A percentile compares a stretch with the other conserved stretches of the same genome.
phyloP scores from a whole-genome alignment of 2,113 vertebrate genomes.

The Nothobranchius furzeri region DNA sequence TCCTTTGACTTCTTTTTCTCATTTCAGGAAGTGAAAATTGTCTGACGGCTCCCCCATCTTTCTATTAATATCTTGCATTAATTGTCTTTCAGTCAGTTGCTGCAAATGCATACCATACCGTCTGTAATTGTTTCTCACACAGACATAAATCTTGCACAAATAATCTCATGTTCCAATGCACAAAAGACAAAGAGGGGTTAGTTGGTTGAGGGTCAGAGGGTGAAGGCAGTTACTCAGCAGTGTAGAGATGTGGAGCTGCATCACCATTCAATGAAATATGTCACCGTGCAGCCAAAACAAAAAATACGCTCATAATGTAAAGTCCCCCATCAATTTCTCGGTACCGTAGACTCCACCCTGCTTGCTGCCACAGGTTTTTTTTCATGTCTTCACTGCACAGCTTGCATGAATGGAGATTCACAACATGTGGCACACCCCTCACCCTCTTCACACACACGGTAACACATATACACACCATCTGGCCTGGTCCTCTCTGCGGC shows the following conservation, averaged over 20 bases:
- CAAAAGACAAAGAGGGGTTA: conserved; percentile 12
- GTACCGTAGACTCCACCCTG: conserved; percentile 42
- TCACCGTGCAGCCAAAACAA: conserved; percentile 26
- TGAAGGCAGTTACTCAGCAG: conserved; percentile 11
- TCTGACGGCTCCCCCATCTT: conserved; percentile 58
- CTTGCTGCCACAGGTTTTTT: conserved; percentile 71
- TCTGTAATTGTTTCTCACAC: background rate
- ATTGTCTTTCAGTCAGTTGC: conserved; percentile 35
- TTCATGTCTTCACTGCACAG: conserved; percentile 60
- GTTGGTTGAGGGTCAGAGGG: conserved; percentile 13
- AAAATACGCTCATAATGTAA: conserved; percentile 25
- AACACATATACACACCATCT: conserved; percentile 60
- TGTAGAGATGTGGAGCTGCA: conserved; percentile 4
- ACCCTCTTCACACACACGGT: conserved; percentile 1
- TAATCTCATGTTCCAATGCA: conserved; percentile 11
- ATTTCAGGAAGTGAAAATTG: conserved; percentile 36
- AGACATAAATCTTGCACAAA: conserved; percentile 21
- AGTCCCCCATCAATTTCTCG: conserved; percentile 16
- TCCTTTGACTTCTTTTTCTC: conserved; percentile 7
- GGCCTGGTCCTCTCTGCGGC: conserved; percentile 49
- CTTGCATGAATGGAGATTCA: conserved; percentile 70
- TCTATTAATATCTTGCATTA: conserved; percentile 23
- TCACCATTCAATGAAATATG: conserved; percentile 32
- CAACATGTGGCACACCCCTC: conserved; percentile 62
- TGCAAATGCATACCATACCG: conserved; percentile 5